Evolutionary conservation across 1,140 invertebrate species (phyloP).

Genomic region (Myzus persicae): DNA sequence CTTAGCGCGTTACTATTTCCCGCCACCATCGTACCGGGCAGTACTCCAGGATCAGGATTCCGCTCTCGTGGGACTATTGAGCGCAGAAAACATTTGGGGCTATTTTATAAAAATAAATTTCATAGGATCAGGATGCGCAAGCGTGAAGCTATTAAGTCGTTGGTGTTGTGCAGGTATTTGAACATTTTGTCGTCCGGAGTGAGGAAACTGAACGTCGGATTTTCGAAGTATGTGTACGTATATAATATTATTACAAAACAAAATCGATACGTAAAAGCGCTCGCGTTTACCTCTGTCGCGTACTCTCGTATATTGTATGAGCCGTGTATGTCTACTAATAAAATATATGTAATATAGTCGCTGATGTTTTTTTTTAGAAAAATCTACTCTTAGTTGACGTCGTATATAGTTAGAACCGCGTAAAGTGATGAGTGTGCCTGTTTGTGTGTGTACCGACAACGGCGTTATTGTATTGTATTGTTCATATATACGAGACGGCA

Average conservation of each 20-base stretch:
- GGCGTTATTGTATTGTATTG: neutral
- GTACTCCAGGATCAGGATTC: neutral
- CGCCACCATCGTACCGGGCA: too few relatives aligned
- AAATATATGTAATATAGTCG: neutral
- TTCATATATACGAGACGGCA: neutral
- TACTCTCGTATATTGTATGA: neutral
- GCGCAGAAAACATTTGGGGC: neutral
- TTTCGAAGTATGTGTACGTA: slow-evolving; percentile 50
- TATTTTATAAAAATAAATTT: neutral
- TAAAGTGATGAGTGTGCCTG: neutral
- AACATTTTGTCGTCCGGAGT: neutral
- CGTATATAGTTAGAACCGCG: neutral
- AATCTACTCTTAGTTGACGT: neutral
- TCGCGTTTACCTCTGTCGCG: neutral
- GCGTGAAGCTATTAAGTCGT: slow-evolving; percentile 7
- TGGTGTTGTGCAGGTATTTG: slow-evolving; percentile 6
- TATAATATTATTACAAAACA: neutral
- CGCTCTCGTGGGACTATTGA: too few relatives aligned
- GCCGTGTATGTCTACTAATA: neutral
- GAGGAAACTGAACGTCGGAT: slow-evolving; percentile 16
- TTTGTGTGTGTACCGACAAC: neutral
- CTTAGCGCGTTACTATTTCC: neutral
- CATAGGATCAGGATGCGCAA: neutral
- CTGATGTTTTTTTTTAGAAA: neutral
- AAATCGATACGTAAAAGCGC: neutral